phyloP scores from a whole-genome alignment of 2,888 invertebrate species.

The Cephus runcator region DNA sequence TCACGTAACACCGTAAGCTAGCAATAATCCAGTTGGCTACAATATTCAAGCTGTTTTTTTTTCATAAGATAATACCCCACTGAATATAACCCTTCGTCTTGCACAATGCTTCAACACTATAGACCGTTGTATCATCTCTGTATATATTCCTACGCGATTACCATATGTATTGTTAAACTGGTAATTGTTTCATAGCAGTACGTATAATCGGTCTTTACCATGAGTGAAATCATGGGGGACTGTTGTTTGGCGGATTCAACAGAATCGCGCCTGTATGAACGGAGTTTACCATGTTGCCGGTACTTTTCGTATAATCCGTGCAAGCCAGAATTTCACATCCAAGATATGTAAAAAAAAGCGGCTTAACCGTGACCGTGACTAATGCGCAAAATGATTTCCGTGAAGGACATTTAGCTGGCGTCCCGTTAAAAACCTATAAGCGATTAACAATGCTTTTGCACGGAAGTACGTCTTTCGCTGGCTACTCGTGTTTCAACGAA shows the following conservation, averaged over 20 bases:
- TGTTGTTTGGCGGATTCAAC: background rate
- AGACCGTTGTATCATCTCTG: background rate
- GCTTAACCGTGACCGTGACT: background rate
- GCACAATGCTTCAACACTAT: background rate
- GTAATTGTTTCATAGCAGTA: background rate
- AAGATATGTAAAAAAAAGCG: background rate
- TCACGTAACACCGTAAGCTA: background rate
- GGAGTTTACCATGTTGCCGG: background rate
- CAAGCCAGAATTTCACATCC: background rate
- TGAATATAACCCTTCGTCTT: background rate
- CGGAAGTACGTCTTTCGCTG: background rate
- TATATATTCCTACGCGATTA: background rate
- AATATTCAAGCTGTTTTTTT: background rate
- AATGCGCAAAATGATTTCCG: background rate
- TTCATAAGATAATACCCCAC: background rate
- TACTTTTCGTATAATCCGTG: background rate
- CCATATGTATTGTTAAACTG: background rate
- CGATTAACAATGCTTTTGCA: background rate
- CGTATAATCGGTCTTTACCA: background rate
- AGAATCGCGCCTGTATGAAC: background rate
- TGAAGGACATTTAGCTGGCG: background rate
- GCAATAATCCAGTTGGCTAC: background rate
- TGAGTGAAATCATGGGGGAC: background rate
- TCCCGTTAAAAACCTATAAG: background rate
- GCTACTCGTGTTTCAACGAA: background rate